phyloP scores from a whole-genome alignment of 2,113 vertebrate species.

The Aphyosemion australe region DNA sequence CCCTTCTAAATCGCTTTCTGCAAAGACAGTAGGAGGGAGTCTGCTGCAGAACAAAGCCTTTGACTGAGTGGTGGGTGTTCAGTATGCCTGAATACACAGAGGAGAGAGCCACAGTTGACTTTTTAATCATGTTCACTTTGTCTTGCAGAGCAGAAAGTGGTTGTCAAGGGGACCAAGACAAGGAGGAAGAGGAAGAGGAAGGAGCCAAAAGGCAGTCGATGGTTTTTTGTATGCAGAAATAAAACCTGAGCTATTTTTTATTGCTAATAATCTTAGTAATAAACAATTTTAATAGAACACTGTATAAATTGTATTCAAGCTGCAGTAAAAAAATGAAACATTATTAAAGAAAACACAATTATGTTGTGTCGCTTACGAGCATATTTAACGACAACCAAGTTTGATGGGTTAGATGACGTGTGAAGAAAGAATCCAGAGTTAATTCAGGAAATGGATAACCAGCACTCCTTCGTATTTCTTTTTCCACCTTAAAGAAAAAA shows the following conservation, averaged over 20 bases:
- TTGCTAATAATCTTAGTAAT: constrained; percentile 26
- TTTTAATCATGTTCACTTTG: constrained; percentile 50
- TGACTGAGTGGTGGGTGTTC: constrained; percentile 30
- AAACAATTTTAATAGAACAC: constrained; percentile 4
- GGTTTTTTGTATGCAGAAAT: constrained; percentile 3
- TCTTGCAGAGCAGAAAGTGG: constrained; percentile 46
- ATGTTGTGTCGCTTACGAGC: too few relatives aligned
- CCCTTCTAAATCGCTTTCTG: not conserved
- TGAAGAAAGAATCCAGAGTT: too few relatives aligned
- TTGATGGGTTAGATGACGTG: too few relatives aligned
- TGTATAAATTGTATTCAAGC: not conserved
- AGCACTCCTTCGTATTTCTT: too few relatives aligned
- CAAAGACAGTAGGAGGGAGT: constrained; percentile 24
- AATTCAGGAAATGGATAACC: too few relatives aligned
- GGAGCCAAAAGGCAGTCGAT: not conserved
- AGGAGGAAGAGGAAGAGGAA: not conserved
- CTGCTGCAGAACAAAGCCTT: constrained; percentile 17
- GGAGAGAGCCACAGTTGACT: constrained; percentile 27
- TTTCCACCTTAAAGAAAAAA: too few relatives aligned
- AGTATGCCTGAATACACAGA: constrained; percentile 26
- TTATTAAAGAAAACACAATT: too few relatives aligned
- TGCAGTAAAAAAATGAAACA: not conserved
- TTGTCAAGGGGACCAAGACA: constrained; percentile 53
- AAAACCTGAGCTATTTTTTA: constrained; percentile 19
- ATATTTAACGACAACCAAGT: too few relatives aligned